Percentiles rank a stretch among this genome's conserved stretches.
These are phyloP conservation scores for Lepus oiostolus DNA, from an alignment of 2,797 vertebrate genomes.

Conservation along the genomic window DNA sequence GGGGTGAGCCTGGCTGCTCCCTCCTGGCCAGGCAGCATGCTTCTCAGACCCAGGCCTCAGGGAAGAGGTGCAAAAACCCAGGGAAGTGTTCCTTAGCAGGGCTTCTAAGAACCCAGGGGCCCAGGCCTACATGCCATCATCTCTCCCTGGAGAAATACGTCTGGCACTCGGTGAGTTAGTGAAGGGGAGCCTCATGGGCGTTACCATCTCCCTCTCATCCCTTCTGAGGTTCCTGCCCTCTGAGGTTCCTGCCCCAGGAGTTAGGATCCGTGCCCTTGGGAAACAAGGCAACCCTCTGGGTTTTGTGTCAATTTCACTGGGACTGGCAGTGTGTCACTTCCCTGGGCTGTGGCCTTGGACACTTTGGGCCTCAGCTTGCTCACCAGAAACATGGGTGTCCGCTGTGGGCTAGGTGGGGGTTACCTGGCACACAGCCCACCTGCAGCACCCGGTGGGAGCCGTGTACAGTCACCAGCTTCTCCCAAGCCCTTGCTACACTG, in stretches of 20 bases:
- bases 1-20: too few relatives aligned
- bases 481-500: background rate
- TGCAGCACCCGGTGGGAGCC: background rate
- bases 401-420: background rate
- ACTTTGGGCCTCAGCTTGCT: background rate
- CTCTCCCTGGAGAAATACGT: background rate
- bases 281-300: background rate
- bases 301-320: background rate
- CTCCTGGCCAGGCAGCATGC: fast-evolving
- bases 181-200: background rate
- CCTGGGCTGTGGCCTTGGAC: background rate
- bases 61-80: background rate
- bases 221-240: background rate
- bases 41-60: background rate
- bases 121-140: background rate
- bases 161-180: background rate
- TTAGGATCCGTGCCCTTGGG: background rate
- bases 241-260: background rate
- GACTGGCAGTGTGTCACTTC: background rate
- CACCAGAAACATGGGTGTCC: background rate
- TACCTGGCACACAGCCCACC: background rate
- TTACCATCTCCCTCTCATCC: background rate
- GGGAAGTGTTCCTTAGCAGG: background rate
- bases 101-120: background rate
- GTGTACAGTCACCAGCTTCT: background rate